Base-by-base conservation (phyloP, 2,113 vertebrate genomes). In the Odontesthes bonariensis region DNA sequence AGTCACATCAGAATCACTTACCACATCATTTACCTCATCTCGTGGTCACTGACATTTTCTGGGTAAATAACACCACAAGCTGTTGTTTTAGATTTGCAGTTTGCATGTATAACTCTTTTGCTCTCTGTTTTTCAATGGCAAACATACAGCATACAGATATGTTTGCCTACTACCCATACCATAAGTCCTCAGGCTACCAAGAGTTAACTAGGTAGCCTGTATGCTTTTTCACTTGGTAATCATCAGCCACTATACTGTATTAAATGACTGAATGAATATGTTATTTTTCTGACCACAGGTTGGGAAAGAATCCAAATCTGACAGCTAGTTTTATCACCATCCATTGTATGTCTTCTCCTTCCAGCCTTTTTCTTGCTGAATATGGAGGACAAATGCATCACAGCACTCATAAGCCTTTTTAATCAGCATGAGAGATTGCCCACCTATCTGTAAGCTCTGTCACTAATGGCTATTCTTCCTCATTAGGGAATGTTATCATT, bases 401-500 rank as follows among this genome's bases (percentile, higher is more conserved):
- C 2, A 4, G 68, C 31, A 0, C 81, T 86, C 86, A 85, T 90
- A 86, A 91, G 85, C 86, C 85, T 82, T 85, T 89, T 90, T 89
- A 92, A 91, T 89, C 89, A 89, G 89, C 67, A 74, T 92, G 88
- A 88, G 85, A 83, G 78, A 91, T 92, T 85, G 79, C 54, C 76
- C 80, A 60, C 85, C 71, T 82, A 81, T 79, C 84, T 82, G 71
- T 88, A 88, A 89, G 82, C 84, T 79, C 77, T 79, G 73, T 82
- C 83, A 91, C 81, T 88, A 87, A 89, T 89, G 81, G 84, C 86
- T 70, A 88, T 92, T 86, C 79, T 74, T 91, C 84, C 90, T 91
- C 84, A 89, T 91, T 91, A 89, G 80, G 49, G 81, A 82, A 79
- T 22, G 58, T 75, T 74, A 86, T 83, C 77, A 17, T 69, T 81